Conservation (phyloP, 2,113 vertebrate species). For the Siniperca knerii region DNA sequence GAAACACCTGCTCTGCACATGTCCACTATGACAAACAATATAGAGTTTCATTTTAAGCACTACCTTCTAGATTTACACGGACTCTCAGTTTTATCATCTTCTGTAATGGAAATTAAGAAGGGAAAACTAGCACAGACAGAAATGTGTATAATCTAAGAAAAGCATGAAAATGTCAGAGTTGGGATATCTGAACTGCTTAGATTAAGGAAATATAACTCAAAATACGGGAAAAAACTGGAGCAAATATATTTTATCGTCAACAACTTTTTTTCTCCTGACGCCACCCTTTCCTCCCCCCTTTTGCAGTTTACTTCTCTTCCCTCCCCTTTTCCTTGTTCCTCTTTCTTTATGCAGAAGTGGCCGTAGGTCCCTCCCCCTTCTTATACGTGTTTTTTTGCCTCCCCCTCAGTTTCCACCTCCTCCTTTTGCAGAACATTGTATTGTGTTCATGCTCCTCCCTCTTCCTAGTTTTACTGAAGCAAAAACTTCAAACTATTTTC, state of each 20-base stretch:
- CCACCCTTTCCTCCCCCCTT: conserved; percentile 6
- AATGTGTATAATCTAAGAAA: background rate
- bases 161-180: background rate
- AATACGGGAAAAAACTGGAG: conserved; percentile 19
- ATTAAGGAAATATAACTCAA: background rate
- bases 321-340: conserved; percentile 71
- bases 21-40: background rate
- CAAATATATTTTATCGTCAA: background rate
- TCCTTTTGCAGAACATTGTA: conserved; percentile 42
- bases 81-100: background rate
- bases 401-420: conserved; percentile 39
- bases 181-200: background rate
- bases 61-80: background rate
- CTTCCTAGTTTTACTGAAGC: conserved; percentile 6
- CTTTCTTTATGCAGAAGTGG: conserved; percentile 58
- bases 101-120: background rate
- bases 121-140: background rate
- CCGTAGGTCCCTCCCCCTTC: conserved; percentile 44
- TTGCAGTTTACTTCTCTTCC: conserved; percentile 57
- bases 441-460: conserved; percentile 54
- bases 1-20: background rate
- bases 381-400: conserved; percentile 31
- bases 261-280: background rate
- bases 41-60: background rate
- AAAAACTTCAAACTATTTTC: background rate